These are phyloP conservation scores for Nannospalax galili DNA, from an alignment of 2,113 vertebrate genomes.

Conservation along the genomic window DNA sequence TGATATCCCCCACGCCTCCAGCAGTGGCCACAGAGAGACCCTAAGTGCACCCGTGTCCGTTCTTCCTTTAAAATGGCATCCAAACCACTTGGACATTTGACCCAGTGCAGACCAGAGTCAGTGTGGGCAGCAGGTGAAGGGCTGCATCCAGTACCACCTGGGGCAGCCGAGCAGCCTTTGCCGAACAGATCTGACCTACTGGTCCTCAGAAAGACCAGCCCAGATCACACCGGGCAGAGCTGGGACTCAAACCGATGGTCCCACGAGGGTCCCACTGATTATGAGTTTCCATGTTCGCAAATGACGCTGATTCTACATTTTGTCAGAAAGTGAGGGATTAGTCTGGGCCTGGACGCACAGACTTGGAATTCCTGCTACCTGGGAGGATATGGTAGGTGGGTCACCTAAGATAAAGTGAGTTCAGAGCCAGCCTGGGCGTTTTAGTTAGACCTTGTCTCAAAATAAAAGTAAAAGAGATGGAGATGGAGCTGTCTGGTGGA, in stretches of 20 bases:
- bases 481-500: background rate
- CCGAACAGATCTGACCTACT: background rate
- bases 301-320: background rate
- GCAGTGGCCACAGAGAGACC: background rate
- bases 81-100: background rate
- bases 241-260: background rate
- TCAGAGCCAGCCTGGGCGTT: no score
- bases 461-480: background rate
- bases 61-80: background rate
- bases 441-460: background rate
- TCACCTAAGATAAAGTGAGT: no score
- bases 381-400: background rate
- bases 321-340: background rate
- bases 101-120: background rate
- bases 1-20: background rate
- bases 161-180: fast-evolving
- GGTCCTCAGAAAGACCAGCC: background rate
- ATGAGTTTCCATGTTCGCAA: no score
- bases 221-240: no score
- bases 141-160: fast-evolving
- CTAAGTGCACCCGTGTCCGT: background rate
- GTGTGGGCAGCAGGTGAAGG: background rate
- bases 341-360: background rate
- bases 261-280: no score
- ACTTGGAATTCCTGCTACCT: background rate